phyloP scores from a whole-genome alignment of 2,888 invertebrate genomes.

The Nemotelus nigrinus region DNA sequence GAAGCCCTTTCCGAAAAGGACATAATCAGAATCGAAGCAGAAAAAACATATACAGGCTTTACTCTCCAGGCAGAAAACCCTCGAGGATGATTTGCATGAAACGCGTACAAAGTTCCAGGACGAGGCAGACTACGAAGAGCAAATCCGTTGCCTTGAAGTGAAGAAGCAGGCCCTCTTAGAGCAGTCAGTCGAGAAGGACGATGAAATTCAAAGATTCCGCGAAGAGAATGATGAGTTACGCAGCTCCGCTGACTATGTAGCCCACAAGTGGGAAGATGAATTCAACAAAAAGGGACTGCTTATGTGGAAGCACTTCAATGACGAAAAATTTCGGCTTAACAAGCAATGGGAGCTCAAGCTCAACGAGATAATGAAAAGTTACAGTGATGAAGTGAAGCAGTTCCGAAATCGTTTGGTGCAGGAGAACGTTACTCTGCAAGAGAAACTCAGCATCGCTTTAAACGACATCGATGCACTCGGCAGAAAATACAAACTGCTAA shows the following conservation, averaged over 20 bases:
- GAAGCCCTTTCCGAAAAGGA: conserved; percentile 36
- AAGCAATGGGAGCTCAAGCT: conserved; percentile 44
- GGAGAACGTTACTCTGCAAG: conserved; percentile 34
- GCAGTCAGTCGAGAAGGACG: conserved; percentile 9
- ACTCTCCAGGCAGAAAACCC: conserved; percentile 1
- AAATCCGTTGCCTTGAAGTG: conserved; percentile 19
- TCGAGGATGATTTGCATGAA: neutral
- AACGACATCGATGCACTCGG: conserved; percentile 29
- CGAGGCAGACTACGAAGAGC: neutral
- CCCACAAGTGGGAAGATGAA: conserved; percentile 17
- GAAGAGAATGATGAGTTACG: neutral
- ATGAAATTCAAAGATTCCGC: conserved; percentile 4
- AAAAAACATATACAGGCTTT: conserved; percentile 13
- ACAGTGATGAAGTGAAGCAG: conserved; percentile 34
- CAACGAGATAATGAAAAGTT: conserved; percentile 43
- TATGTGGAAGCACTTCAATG: conserved; percentile 27
- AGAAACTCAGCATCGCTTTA: conserved; percentile 33
- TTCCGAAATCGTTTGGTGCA: conserved; percentile 15
- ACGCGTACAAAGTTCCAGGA: neutral
- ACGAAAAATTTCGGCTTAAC: conserved; percentile 43
- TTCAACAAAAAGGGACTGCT: conserved; percentile 35
- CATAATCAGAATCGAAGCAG: neutral
- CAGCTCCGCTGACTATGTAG: conserved; percentile 1
- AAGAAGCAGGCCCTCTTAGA: neutral
- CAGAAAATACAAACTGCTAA: conserved; percentile 41